Percentiles rank a stretch among this genome's conserved stretches.
These are phyloP conservation scores for Cylloceria caligata DNA, from an alignment of 2,888 invertebrate genomes.

Conservation along the genomic window DNA sequence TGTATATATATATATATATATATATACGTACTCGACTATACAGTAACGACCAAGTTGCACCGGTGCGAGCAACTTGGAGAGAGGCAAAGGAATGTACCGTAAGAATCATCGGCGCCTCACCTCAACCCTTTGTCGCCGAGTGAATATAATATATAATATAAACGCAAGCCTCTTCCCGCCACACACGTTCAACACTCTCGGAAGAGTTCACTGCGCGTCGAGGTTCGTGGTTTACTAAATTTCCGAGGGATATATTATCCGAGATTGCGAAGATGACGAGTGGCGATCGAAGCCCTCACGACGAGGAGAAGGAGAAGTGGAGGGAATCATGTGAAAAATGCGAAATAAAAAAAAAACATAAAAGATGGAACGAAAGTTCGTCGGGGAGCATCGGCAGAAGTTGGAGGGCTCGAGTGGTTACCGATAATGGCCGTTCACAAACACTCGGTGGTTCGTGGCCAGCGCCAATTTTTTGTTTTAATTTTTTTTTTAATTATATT, in stretches of 20 bases:
- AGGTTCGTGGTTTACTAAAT: neutral
- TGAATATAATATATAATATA: slow-evolving; percentile 12
- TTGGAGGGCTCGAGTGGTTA: slow-evolving; percentile 39
- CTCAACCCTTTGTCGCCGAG: neutral
- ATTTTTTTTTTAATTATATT: neutral
- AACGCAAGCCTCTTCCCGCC: neutral
- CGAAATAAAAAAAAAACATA: slow-evolving; percentile 32
- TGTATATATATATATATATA: slow-evolving; percentile 3
- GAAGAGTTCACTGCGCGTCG: neutral
- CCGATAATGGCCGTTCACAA: slow-evolving; percentile 59
- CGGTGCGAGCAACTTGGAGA: slow-evolving; percentile 48
- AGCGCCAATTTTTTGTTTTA: slow-evolving; percentile 12
- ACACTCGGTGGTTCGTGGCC: slow-evolving; percentile 50
- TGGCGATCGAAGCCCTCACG: slow-evolving; percentile 13
- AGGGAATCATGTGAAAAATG: slow-evolving; percentile 22
- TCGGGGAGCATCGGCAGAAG: slow-evolving; percentile 22
- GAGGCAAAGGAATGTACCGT: slow-evolving; percentile 63
- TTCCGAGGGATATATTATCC: slow-evolving; percentile 10
- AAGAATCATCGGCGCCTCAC: slow-evolving; percentile 63
- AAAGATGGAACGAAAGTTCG: slow-evolving; percentile 40
- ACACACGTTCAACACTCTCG: neutral
- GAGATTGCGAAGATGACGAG: slow-evolving; percentile 37
- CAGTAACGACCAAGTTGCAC: slow-evolving; percentile 20
- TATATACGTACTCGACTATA: neutral
- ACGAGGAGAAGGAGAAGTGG: neutral